Evolutionary conservation across 92 coral and sea anemone genomes (phyloP).

Genomic region (Zoanthus gigantus): DNA sequence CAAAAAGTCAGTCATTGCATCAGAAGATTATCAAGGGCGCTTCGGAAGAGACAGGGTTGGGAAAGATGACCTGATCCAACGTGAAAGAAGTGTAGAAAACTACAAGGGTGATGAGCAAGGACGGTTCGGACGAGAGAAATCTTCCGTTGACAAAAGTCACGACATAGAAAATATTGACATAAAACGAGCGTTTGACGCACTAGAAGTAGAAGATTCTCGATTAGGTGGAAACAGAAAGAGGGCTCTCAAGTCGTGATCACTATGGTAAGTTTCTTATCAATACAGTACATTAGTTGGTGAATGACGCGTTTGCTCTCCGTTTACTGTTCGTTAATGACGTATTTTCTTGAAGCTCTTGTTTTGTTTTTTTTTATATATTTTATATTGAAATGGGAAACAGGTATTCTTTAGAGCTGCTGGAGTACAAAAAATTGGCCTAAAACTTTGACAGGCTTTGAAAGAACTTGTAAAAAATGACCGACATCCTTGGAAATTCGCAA

Average conservation of each 20-base stretch:
- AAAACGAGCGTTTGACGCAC: constrained; percentile 20
- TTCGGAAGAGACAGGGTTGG: constrained; percentile 25
- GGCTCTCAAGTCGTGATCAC: constrained; percentile 8
- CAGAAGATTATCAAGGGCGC: constrained; percentile 22
- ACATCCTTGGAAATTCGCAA: no score
- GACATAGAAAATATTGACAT: constrained; percentile 7
- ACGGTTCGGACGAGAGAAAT: constrained; percentile 39
- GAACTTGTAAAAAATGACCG: no score
- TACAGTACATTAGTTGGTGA: no score
- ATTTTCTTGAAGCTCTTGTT: background rate
- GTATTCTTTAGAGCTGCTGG: no score
- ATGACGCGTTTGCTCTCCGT: background rate
- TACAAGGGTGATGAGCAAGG: constrained; percentile 2
- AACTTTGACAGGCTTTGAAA: no score
- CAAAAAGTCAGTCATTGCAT: background rate
- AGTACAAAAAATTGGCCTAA: no score
- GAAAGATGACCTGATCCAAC: background rate
- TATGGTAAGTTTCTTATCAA: background rate
- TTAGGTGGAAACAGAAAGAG: background rate
- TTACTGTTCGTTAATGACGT: background rate
- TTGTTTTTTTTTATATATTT: no score
- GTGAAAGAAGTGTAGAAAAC: background rate
- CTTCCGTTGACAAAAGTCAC: background rate
- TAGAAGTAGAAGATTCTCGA: background rate
- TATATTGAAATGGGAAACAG: no score